Evolutionary conservation across 2,113 vertebrate genomes (phyloP).

Genomic region (Tragelaphus imberbis): DNA sequence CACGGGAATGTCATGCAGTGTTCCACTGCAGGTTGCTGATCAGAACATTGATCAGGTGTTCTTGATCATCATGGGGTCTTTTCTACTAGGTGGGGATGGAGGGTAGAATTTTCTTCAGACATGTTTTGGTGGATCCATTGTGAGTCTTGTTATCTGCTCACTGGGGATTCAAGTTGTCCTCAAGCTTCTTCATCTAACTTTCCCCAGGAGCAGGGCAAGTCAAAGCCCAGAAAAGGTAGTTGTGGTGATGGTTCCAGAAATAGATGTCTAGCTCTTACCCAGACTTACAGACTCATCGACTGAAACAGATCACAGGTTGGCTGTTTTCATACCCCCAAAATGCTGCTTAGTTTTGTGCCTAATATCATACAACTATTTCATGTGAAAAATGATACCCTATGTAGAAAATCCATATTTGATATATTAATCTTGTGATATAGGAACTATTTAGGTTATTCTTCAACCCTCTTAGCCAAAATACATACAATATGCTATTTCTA

Average conservation of each 20-base stretch:
- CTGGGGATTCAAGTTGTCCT: neutral
- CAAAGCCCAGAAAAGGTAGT: neutral
- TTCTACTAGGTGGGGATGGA: neutral
- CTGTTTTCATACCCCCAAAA: neutral
- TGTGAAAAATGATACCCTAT: neutral
- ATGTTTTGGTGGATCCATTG: neutral
- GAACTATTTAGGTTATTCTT: neutral
- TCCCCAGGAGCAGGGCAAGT: neutral
- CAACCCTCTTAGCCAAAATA: neutral
- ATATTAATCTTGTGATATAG: neutral
- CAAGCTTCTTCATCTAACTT: neutral
- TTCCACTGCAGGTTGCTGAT: too few relatives aligned
- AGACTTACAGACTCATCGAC: neutral
- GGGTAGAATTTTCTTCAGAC: neutral
- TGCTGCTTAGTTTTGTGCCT: neutral
- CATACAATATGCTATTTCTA: neutral
- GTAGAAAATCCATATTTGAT: neutral
- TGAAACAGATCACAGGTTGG: neutral
- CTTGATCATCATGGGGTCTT: neutral
- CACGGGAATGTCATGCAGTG: neutral
- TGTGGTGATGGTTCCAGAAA: neutral
- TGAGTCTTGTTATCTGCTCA: neutral
- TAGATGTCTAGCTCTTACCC: neutral
- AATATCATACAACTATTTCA: neutral
- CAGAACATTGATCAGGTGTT: neutral